phyloP scores from a whole-genome alignment of 2,888 invertebrate species.

The Torymus aiolomorphi region DNA sequence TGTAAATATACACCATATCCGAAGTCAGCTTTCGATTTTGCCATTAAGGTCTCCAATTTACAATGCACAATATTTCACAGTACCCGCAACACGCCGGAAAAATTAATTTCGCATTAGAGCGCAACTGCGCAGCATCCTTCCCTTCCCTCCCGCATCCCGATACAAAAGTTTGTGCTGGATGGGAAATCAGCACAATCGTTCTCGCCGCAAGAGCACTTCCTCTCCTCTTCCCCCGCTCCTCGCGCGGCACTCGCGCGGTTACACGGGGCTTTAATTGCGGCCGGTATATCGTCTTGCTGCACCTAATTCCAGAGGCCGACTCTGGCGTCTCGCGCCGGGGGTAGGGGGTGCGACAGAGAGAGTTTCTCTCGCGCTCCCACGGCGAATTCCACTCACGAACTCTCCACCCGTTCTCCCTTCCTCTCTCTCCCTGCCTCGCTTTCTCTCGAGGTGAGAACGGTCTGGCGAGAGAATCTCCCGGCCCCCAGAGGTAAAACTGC shows the following conservation, averaged over 20 bases:
- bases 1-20: no score
- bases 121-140: no score
- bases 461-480: not conserved
- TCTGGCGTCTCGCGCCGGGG: no score
- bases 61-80: no score
- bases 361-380: not conserved
- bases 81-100: not conserved
- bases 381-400: constrained; percentile 55
- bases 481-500: not conserved
- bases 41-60: no score
- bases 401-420: constrained; percentile 22
- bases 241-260: no score
- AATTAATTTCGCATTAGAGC: not conserved
- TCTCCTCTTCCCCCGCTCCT: not conserved
- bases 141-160: no score
- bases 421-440: constrained; percentile 29
- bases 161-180: not conserved
- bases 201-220: constrained; percentile 3
- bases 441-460: constrained; percentile 42
- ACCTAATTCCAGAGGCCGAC: constrained; percentile 17
- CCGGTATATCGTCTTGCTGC: constrained; percentile 13
- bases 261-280: constrained; percentile 35
- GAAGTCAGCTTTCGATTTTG: no score
- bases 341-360: not conserved
- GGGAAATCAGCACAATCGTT: constrained; percentile 23